These are phyloP conservation scores for Thaumatotibia leucotreta DNA, from an alignment of 1,140 invertebrate genomes.

Conservation along the genomic window DNA sequence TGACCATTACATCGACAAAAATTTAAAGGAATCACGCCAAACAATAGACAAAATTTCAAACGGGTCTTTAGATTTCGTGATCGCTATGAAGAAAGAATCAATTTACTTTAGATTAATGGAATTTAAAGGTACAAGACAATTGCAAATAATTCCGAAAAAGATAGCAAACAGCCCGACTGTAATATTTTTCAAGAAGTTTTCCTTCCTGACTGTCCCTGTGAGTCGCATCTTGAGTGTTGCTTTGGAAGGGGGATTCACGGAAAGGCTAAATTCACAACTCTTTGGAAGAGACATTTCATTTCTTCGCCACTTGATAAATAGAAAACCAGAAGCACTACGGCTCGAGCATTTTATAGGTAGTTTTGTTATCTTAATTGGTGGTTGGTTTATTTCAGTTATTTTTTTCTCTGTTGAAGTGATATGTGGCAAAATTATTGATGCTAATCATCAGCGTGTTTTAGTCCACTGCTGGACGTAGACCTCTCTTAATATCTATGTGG, in stretches of 20 bases:
- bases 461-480: not conserved
- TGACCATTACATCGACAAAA: slow-evolving; percentile 34
- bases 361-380: slow-evolving; percentile 34
- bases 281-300: slow-evolving; percentile 24
- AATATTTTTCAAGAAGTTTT: slow-evolving; percentile 48
- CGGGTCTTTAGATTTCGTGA: slow-evolving; percentile 37
- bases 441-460: not conserved
- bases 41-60: slow-evolving; percentile 33
- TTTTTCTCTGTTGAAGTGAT: slow-evolving; percentile 44
- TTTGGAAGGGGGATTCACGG: slow-evolving; percentile 43
- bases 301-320: slow-evolving; percentile 10
- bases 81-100: slow-evolving; percentile 46
- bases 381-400: slow-evolving; percentile 35
- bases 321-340: slow-evolving; percentile 21
- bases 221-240: slow-evolving; percentile 29
- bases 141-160: slow-evolving; percentile 50
- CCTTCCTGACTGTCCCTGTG: slow-evolving; percentile 30
- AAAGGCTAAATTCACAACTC: slow-evolving; percentile 28
- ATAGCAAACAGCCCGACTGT: slow-evolving; percentile 51
- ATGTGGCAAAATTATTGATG: slow-evolving; percentile 22
- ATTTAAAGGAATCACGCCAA: slow-evolving; percentile 21
- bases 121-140: slow-evolving; percentile 26
- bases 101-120: slow-evolving; percentile 34
- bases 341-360: slow-evolving; percentile 40
- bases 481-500: no score